Percentiles rank a stretch among this genome's conserved stretches.
These are phyloP conservation scores for Biston betularia DNA, from an alignment of 2,888 invertebrate genomes.

Conservation along the genomic window DNA sequence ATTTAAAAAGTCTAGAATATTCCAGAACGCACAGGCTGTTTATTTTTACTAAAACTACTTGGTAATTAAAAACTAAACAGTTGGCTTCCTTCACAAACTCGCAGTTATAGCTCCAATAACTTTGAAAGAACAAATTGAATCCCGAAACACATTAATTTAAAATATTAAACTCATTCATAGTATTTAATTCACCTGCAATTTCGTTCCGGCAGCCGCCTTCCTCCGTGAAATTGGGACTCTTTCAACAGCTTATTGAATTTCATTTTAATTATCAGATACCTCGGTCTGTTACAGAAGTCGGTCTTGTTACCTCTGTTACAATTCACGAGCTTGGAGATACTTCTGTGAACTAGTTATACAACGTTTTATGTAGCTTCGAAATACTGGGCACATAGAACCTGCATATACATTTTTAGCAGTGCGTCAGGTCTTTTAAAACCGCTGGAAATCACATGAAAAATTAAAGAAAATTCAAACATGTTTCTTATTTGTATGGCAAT, in stretches of 20 bases:
- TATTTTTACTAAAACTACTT: background rate
- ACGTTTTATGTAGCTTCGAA: background rate
- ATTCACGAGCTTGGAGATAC: slow-evolving; percentile 11
- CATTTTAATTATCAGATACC: slow-evolving; percentile 41
- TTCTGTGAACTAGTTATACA: background rate
- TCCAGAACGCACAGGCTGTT: no score
- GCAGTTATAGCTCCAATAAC: background rate
- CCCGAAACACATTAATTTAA: slow-evolving; percentile 2
- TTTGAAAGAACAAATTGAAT: background rate
- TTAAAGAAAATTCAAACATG: no score
- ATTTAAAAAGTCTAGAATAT: no score
- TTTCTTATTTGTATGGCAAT: no score
- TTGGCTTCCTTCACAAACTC: background rate
- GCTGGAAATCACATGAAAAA: no score
- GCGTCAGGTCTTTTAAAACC: no score
- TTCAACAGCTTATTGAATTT: slow-evolving; percentile 52
- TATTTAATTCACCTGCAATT: slow-evolving; percentile 54
- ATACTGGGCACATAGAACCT: background rate
- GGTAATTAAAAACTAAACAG: background rate
- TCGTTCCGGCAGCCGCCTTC: slow-evolving; percentile 56
- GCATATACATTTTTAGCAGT: no score
- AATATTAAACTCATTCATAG: slow-evolving; percentile 14
- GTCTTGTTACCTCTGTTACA: background rate
- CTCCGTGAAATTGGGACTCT: slow-evolving; percentile 66
- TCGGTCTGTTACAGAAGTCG: slow-evolving; percentile 19